Evolutionary conservation across 2,888 invertebrate species (phyloP), one percentile per base, ranked within the genome.

Genomic region (Archips xylosteana): DNA sequence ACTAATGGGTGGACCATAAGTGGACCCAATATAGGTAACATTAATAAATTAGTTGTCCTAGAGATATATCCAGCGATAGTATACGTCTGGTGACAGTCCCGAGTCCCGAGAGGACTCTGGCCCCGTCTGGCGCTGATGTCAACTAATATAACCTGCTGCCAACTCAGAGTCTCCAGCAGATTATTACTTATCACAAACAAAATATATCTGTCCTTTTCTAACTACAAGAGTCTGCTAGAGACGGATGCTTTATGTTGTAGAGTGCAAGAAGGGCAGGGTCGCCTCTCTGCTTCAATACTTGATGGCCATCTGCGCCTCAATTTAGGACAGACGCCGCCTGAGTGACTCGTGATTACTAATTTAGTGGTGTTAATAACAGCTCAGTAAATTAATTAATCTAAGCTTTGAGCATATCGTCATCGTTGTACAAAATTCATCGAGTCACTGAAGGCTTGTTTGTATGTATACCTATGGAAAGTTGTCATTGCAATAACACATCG

Each of bases 281-380:
- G 54, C 23, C 15, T 1, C 5, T 15, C 23, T 57, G 57, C 81
- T 86, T 92, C 84, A 92, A 92, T 92, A 92, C 84, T 91, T 89
- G 86, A 92, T 92, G 85, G 76, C 80, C 80, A 84, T 80, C 85
- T 82, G 83, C 81, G 82, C 85, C 86, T 87, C 86, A 78, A 91
- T 88, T 88, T 89, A 88, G 87, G 83, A 80, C 82, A 84, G 78
- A 78, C 76, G 77, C 82, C 71, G 78, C 71, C 70, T 76, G 76
- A 78, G 79, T 82, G 84, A 83, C 70, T 74, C 75, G 67, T 80
- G 77, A 83, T 83, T 84, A 82, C 80, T 83, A 77, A 85, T 85
- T 84, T 81, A 83, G 77, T 75, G 75, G 77, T 78, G 76, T 77
- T 81, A 82, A 82, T 83, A 69, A 67, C 63, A 51, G 45, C 51